Conservation (phyloP, 2,113 vertebrate species). For the Peromyscus maniculatus region DNA sequence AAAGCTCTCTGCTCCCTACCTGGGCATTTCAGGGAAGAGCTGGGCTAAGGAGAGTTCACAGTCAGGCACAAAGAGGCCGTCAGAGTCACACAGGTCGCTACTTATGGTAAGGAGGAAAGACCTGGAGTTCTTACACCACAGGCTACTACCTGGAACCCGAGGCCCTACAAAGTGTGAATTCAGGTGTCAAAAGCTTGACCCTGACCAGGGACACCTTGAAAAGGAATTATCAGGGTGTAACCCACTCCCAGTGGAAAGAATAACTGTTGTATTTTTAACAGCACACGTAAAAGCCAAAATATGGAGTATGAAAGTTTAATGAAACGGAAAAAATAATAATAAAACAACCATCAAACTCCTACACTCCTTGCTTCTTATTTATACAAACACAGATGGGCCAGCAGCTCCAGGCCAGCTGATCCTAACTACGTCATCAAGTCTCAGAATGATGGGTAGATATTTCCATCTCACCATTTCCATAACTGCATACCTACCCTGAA, state of each 20-base stretch:
- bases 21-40: not conserved
- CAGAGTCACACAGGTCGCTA: not conserved
- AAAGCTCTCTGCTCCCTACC: not conserved
- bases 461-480: not conserved
- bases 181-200: not conserved
- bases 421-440: not conserved
- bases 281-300: constrained; percentile 25
- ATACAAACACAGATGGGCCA: constrained; percentile 22
- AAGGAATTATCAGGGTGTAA: constrained; percentile 18
- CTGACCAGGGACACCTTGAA: not conserved
- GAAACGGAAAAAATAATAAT: not conserved
- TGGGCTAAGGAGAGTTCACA: not conserved
- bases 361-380: constrained; percentile 9
- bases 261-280: constrained; percentile 51
- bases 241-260: not conserved
- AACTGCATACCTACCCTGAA: not conserved
- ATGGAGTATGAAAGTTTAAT: not conserved
- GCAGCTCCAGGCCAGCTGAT: not conserved
- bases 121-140: not conserved
- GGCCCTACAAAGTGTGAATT: not conserved
- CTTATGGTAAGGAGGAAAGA: not conserved
- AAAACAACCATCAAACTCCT: not conserved
- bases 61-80: not conserved
- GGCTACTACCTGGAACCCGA: not conserved
- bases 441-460: not conserved